phyloP scores from a whole-genome alignment of 1,140 invertebrate genomes.

The Prorops nasuta region DNA sequence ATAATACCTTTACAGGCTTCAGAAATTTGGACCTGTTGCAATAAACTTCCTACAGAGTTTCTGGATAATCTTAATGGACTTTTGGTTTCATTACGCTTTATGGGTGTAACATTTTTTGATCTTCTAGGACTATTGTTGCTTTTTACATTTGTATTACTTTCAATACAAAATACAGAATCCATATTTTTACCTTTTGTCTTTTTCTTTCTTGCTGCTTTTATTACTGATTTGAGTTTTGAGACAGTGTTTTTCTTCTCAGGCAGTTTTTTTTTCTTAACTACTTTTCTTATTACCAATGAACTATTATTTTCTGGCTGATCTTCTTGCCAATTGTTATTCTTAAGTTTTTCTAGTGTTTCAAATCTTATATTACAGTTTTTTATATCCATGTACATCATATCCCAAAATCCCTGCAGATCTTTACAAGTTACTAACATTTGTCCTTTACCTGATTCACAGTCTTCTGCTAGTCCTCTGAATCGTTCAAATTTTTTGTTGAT shows the following conservation, averaged over 20 bases:
- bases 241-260: constrained; percentile 20
- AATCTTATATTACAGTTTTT: constrained; percentile 60
- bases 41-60: neutral
- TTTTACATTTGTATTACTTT: neutral
- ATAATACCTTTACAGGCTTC: constrained; percentile 11
- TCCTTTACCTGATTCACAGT: constrained; percentile 62
- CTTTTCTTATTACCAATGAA: constrained; percentile 53
- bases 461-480: constrained; percentile 63
- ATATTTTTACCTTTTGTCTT: constrained; percentile 12
- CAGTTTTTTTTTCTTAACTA: constrained; percentile 49
- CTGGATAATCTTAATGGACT: neutral
- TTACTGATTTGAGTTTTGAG: constrained; percentile 28
- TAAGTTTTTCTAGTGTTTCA: constrained; percentile 52
- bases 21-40: constrained; percentile 21
- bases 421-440: constrained; percentile 62
- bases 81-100: neutral
- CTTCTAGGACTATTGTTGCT: neutral
- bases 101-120: neutral
- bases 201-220: constrained; percentile 36
- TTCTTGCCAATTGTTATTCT: constrained; percentile 57
- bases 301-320: constrained; percentile 38
- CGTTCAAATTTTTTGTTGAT: constrained; percentile 69
- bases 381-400: constrained; percentile 69
- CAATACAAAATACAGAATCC: neutral
- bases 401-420: constrained; percentile 78